Evolutionary conservation across 2,888 invertebrate species (phyloP), one percentile per base, ranked within the genome.

Genomic region (Drosophila paracracens): DNA sequence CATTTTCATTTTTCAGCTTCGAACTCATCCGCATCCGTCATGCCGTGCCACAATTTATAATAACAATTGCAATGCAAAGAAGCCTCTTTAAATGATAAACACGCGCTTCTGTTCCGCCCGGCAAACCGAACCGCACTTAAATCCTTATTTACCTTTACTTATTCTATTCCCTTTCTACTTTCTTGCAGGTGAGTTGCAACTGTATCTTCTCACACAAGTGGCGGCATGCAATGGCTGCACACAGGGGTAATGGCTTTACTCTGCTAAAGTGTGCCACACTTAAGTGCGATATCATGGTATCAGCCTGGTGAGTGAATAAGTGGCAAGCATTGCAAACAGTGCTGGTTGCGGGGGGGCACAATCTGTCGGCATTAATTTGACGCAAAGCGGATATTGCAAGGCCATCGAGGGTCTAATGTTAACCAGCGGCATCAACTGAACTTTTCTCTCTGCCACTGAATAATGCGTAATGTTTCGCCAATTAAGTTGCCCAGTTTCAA

Each of bases 51-150:
- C 82, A 84, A 77, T 84, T 83, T 73, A 72, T 82, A 67, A 67
- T 69, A 85, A 71, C 79, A 82, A 73, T 73, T 84, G 85, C 85
- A 71, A 88, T 83, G 82, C 79, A 82, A 84, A 82, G 74, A 76
- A 85, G 85, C 80, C 70, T 77, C 70, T 83, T 83, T 79, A 82
- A 79, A 84, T 83, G 79, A 71, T 79, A 87, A 84, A 76, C 83
- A 84, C 85, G 88, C 76, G 74, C 84, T 68, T 40, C 29, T n/a
- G 36, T 25, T 3, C 38, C 25, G 16, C 40, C 40, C 25, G 46
- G 31, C 21, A 25, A 18, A 36, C 36, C 7, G 38, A 36, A 18
- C 1, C 16, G 38, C 18, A 54, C 35, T 57, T 54, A 46, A 65
- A 64, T 68, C 29, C 62, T 61, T 64, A 53, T 54, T 61, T 65